These are phyloP conservation scores for Bubo blakistoni DNA, from an alignment of 2,113 vertebrate genomes.

Conservation along the genomic window DNA sequence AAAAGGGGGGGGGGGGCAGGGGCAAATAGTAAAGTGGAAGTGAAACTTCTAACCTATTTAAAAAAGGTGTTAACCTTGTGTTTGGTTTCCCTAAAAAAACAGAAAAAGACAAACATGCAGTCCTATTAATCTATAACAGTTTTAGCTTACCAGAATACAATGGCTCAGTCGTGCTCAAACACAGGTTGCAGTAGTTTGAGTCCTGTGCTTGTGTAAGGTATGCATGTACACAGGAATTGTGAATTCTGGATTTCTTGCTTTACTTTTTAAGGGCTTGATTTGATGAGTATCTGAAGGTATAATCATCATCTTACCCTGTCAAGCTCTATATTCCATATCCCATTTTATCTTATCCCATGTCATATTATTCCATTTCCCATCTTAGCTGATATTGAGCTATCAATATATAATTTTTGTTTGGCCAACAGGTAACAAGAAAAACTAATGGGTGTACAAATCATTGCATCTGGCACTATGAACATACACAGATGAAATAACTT, in stretches of 20 bases:
- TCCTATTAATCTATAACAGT: neutral
- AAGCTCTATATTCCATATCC: neutral
- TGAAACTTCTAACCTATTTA: neutral
- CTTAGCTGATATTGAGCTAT: neutral
- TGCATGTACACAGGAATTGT: neutral
- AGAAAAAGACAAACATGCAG: neutral
- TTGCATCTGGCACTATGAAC: neutral
- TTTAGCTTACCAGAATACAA: neutral
- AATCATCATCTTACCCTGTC: neutral
- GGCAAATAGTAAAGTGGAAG: neutral
- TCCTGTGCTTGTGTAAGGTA: neutral
- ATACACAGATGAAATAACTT: neutral
- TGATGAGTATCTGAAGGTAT: neutral
- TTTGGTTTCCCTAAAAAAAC: neutral
- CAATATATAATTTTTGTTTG: neutral
- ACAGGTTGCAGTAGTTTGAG: neutral
- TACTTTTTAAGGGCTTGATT: neutral
- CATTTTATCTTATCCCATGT: neutral
- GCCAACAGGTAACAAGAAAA: neutral
- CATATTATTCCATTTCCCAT: neutral
- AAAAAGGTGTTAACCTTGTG: neutral
- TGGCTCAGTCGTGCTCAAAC: neutral
- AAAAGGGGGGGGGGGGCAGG: fast-evolving
- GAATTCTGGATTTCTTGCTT: neutral
- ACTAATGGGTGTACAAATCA: neutral